phyloP scores from a whole-genome alignment of 2,797 vertebrate species.

The Sebastes kiyomatsui region DNA sequence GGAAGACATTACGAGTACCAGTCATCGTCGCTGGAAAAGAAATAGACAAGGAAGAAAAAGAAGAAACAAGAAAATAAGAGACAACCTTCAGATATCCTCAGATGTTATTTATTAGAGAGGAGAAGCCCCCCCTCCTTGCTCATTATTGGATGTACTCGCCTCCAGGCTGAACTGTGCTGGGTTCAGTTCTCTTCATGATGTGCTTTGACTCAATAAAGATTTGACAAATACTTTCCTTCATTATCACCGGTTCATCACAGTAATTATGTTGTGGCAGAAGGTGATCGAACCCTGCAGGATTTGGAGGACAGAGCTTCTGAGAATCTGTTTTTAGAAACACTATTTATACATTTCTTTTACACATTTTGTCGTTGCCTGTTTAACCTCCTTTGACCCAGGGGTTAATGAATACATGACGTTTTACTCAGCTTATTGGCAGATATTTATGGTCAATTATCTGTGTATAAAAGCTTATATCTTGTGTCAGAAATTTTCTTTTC shows the following conservation, averaged over 20 bases:
- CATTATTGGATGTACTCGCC: constrained; percentile 85
- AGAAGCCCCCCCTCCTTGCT: constrained; percentile 75
- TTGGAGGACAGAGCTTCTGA: background rate
- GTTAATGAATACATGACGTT: background rate
- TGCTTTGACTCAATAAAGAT: constrained; percentile 56
- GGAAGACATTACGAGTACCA: constrained; percentile 90
- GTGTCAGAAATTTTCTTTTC: background rate
- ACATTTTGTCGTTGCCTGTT: background rate
- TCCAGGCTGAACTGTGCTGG: constrained; percentile 83
- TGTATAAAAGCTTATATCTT: background rate
- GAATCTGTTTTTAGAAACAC: background rate
- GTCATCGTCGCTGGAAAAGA: constrained; percentile 88
- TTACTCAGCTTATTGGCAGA: background rate
- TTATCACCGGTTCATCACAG: constrained; percentile 37
- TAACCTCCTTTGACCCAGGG: background rate
- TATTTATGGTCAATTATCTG: background rate
- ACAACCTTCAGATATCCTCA: constrained; percentile 88
- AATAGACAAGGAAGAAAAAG: constrained; percentile 77
- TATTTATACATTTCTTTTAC: background rate
- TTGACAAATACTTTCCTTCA: constrained; percentile 55
- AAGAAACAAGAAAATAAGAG: constrained; percentile 80
- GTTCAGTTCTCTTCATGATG: constrained; percentile 64
- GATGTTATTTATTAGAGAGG: constrained; percentile 88
- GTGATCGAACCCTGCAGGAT: constrained; percentile 2
- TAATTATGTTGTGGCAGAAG: constrained; percentile 28